Evolutionary conservation across 2,113 vertebrate species (phyloP), one percentile per base, ranked within the genome.

Genomic region (Plotosus lineatus): DNA sequence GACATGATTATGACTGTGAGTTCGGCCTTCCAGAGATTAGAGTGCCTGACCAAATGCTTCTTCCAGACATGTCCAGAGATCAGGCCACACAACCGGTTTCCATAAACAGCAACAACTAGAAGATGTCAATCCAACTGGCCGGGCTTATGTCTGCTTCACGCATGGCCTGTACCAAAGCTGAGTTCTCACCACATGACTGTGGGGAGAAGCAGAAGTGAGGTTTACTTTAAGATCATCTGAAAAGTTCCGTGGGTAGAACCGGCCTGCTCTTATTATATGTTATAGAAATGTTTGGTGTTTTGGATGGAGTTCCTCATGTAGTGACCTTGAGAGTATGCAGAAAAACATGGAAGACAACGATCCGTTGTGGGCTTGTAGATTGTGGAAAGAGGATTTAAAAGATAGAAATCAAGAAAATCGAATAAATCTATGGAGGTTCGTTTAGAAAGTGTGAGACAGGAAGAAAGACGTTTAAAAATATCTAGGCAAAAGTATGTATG

Each of bases 211-310:
- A 69, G 44, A 36, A 31, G 78, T 12, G 58, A 69, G 33, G 65
- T n/a, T 82, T 75, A 69, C 53, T 81, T 53, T 55, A 72, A 76
- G 38, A 65, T 78, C 50, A 51, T 50, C 69, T 53, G 61, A 50
- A 86, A 46, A 73, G 56, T 50, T 77, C 56, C 36, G 66, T 51
- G 58, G 61, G 53, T 40, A 75, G 51, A 69, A 71, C 38, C 66
- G 36, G 6, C 79, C 48, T 28, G 23, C 79, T 79, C 56, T 86
- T 77, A 84, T 86, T 84, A 86, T 79, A 75, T 33, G 55, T 73
- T 75, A 75, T 46, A 82, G 53, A 50, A 65, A 86, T 21, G n/a
- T 68, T 76, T 83, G 76, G 82, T 79, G 85, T 65, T 86, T 81
- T 79, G 82, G 76, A 72, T 69, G 19, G 17, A 21, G 48, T 44